phyloP scores from a whole-genome alignment of 2,113 vertebrate genomes.

The Fulmarus glacialis region DNA sequence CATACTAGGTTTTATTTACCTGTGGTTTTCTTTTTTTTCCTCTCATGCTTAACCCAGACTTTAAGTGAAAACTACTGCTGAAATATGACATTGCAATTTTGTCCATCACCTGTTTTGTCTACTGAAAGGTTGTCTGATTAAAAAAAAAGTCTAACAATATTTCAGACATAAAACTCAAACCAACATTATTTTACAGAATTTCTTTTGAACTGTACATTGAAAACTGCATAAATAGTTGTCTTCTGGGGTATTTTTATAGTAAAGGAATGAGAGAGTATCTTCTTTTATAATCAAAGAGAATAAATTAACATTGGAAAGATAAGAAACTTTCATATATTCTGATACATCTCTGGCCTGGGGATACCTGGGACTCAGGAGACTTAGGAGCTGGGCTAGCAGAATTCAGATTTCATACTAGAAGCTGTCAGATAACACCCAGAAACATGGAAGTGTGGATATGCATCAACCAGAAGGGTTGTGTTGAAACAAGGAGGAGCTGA shows the following conservation, averaged over 20 bases:
- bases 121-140: background rate
- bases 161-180: background rate
- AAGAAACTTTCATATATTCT: conserved; percentile 11
- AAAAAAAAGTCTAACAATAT: background rate
- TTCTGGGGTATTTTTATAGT: background rate
- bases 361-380: background rate
- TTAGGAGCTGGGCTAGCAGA: background rate
- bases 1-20: background rate
- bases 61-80: background rate
- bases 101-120: background rate
- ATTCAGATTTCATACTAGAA: background rate
- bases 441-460: background rate
- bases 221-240: background rate
- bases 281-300: conserved; percentile 30
- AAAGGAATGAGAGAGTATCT: background rate
- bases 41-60: background rate
- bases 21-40: background rate
- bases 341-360: background rate
- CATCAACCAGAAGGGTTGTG: background rate
- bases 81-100: background rate
- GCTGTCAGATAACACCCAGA: background rate
- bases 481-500: background rate
- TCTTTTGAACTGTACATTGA: background rate
- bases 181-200: background rate
- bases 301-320: conserved; percentile 8